Percentiles rank a stretch among this genome's conserved stretches.
Conservation (phyloP, 2,797 vertebrate genomes). For the Podarcis siculus region DNA sequence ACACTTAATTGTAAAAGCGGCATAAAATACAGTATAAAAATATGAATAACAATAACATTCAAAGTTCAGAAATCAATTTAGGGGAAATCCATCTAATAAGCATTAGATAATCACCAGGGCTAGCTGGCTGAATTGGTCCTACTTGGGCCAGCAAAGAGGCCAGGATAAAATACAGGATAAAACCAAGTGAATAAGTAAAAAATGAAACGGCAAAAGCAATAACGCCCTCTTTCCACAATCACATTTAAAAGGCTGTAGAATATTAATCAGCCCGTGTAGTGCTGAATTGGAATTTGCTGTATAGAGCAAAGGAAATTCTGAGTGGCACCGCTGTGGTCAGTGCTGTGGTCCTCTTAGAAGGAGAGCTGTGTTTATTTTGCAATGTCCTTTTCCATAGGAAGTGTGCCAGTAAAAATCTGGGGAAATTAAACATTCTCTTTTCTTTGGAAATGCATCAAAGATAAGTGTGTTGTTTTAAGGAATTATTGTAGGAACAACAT, state of each 20-base stretch:
- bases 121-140: too few species aligned
- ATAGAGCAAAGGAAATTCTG: background rate
- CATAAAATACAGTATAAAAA: too few species aligned
- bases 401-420: constrained; percentile 51
- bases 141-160: too few species aligned
- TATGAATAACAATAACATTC: too few species aligned
- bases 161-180: too few species aligned
- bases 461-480: constrained; percentile 38
- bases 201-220: too few species aligned
- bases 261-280: background rate
- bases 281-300: background rate
- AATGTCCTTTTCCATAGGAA: constrained; percentile 58
- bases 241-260: background rate
- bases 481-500: constrained; percentile 29
- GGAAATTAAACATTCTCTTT: constrained; percentile 57
- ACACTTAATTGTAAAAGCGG: too few species aligned
- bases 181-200: too few species aligned
- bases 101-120: too few species aligned
- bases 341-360: constrained; percentile 38
- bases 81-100: too few species aligned
- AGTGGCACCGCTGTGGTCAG: background rate
- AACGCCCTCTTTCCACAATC: too few species aligned
- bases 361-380: constrained; percentile 54
- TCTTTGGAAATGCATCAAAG: constrained; percentile 64
- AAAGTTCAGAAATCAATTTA: too few species aligned